phyloP scores from a whole-genome alignment of 2,888 invertebrate genomes.

The Andrena camellia region DNA sequence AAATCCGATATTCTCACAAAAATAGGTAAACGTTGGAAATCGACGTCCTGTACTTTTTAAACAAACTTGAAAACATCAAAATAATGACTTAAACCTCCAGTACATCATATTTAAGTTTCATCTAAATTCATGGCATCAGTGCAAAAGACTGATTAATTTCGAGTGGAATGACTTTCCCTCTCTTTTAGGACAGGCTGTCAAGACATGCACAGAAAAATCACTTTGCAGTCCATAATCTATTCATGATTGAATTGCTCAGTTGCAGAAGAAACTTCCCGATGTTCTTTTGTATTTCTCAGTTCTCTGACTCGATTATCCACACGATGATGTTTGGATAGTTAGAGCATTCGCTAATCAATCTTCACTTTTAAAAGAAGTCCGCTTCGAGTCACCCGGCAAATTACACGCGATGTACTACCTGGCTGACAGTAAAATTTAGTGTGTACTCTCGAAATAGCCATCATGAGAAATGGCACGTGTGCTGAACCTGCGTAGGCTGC shows the following conservation, averaged over 20 bases:
- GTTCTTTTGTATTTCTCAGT: neutral
- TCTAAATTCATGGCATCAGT: no score
- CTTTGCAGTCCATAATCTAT: neutral
- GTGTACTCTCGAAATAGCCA: slow-evolving; percentile 13
- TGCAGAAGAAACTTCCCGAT: neutral
- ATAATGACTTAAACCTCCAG: no score
- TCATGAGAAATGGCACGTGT: slow-evolving; percentile 8
- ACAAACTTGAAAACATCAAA: no score
- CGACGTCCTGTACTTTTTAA: no score
- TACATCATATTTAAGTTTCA: no score
- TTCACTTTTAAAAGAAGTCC: neutral
- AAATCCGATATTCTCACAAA: no score
- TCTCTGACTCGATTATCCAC: neutral
- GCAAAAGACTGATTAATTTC: no score
- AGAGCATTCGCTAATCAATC: slow-evolving; percentile 2
- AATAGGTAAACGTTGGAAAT: no score
- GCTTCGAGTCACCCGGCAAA: slow-evolving; percentile 1
- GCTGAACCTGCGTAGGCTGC: neutral
- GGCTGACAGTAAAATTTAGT: slow-evolving; percentile 15
- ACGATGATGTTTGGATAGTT: slow-evolving; percentile 7
- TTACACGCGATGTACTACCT: neutral
- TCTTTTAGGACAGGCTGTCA: neutral
- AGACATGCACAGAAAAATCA: neutral
- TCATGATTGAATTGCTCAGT: slow-evolving; percentile 2
- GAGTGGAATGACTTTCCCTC: no score